Conservation (phyloP, 2,888 invertebrate species). For the Drosophila anomelani region DNA sequence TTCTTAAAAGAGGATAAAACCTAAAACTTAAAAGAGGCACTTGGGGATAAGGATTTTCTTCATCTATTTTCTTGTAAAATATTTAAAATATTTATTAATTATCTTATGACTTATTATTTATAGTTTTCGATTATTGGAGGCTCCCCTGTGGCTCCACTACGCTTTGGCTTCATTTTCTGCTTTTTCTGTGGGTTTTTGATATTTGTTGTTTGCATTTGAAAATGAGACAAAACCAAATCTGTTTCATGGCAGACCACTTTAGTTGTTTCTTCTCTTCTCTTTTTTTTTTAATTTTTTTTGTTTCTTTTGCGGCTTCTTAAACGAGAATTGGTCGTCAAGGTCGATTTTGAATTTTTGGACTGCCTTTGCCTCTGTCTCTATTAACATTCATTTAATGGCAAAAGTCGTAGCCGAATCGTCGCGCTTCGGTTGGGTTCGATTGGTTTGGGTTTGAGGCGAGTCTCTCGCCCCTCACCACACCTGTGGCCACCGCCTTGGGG, state of each 20-base stretch:
- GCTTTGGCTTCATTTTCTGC: slow-evolving; percentile 9
- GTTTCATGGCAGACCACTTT: slow-evolving; percentile 46
- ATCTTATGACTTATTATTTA: background rate
- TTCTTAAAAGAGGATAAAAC: background rate
- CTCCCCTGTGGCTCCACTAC: background rate
- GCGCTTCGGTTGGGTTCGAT: slow-evolving; percentile 2
- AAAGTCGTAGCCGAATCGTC: slow-evolving; percentile 23
- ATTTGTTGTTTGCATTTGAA: slow-evolving; percentile 9
- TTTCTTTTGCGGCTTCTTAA: slow-evolving; percentile 27
- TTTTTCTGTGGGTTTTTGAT: background rate
- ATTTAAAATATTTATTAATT: too few species aligned
- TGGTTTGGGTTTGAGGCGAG: background rate
- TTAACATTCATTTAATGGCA: slow-evolving; percentile 39
- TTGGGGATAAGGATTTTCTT: background rate
- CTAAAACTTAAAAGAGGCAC: too few species aligned
- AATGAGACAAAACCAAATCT: slow-evolving; percentile 40
- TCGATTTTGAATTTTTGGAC: slow-evolving; percentile 34
- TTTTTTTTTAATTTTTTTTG: background rate
- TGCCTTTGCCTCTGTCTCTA: slow-evolving; percentile 6
- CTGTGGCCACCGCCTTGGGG: slow-evolving; percentile 19
- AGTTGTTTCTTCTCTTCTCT: background rate
- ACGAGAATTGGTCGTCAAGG: slow-evolving; percentile 69
- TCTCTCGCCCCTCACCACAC: background rate
- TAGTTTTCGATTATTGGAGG: background rate
- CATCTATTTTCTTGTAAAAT: background rate